A percentile compares a stretch with the other conserved stretches of the same genome.
phyloP scores from a whole-genome alignment of 2,888 invertebrate genomes.

The Leptopilina syphax region DNA sequence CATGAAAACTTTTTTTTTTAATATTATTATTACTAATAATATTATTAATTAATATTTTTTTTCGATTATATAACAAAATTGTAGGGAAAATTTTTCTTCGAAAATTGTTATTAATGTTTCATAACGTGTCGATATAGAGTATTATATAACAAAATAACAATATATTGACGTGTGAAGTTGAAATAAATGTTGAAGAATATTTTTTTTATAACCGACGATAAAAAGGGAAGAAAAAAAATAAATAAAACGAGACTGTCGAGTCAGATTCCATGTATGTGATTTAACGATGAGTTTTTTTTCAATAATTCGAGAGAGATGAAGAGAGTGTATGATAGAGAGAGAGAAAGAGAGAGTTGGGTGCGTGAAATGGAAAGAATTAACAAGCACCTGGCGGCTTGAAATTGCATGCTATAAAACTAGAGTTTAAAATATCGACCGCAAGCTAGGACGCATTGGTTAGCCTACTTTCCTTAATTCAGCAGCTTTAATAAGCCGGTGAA shows the following conservation, averaged over 20 bases:
- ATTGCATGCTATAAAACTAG: conserved; percentile 22
- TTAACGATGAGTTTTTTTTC: background rate
- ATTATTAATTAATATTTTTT: no score
- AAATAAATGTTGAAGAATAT: background rate
- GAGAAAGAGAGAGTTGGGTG: background rate
- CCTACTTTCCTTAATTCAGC: conserved; percentile 37
- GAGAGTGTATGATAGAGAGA: no score
- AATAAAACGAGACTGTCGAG: background rate
- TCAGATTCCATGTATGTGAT: background rate
- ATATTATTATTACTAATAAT: no score
- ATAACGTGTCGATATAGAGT: no score
- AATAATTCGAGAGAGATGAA: background rate
- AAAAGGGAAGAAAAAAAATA: background rate
- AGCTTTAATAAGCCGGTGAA: conserved; percentile 12
- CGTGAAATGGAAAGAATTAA: conserved; percentile 27
- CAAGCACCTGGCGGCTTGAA: conserved; percentile 23
- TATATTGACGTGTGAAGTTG: no score
- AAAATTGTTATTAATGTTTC: no score
- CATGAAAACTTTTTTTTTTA: no score
- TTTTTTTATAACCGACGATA: background rate
- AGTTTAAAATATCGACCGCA: conserved; percentile 40
- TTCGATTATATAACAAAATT: no score
- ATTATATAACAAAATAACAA: no score
- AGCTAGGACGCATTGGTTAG: conserved; percentile 31
- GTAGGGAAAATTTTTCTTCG: no score